Percentiles rank a stretch among this genome's conserved stretches.
Evolutionary conservation across 2,888 invertebrate species (phyloP).

Genomic region (Molanna angustata): DNA sequence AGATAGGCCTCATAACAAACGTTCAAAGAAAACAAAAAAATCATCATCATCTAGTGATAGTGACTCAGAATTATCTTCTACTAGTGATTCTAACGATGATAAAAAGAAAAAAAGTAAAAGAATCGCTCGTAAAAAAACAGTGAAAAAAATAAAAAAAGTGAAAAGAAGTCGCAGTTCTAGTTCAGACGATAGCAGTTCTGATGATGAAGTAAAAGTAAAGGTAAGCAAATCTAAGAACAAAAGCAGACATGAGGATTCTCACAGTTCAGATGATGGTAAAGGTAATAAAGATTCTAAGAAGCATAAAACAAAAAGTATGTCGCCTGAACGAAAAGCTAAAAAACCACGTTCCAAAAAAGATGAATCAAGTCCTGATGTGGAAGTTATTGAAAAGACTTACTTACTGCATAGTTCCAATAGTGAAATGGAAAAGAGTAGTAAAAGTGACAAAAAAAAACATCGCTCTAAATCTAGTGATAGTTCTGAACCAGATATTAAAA

Average conservation of each 20-base stretch:
- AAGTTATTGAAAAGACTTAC: slow-evolving; percentile 52
- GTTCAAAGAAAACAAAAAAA: slow-evolving; percentile 50
- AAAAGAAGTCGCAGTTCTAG: slow-evolving; percentile 51
- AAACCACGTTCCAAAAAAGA: slow-evolving; percentile 46
- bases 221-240: slow-evolving; percentile 50
- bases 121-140: slow-evolving; percentile 48
- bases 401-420: slow-evolving; percentile 52
- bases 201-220: slow-evolving; percentile 53
- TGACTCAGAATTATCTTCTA: slow-evolving; percentile 52
- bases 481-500: slow-evolving; percentile 49
- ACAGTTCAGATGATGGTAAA: slow-evolving; percentile 41
- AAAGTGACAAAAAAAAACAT: slow-evolving; percentile 22
- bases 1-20: slow-evolving; percentile 56
- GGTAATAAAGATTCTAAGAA: slow-evolving; percentile 37
- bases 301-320: slow-evolving; percentile 42
- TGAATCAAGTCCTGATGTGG: slow-evolving; percentile 55
- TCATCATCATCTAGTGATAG: slow-evolving; percentile 54
- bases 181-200: slow-evolving; percentile 51
- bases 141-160: slow-evolving; percentile 48
- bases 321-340: slow-evolving; percentile 37
- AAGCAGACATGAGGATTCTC: slow-evolving; percentile 42
- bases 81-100: slow-evolving; percentile 53
- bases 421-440: slow-evolving; percentile 38
- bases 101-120: slow-evolving; percentile 54
- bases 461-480: slow-evolving; percentile 29